phyloP scores from a whole-genome alignment of 2,797 vertebrate genomes.

The Podarcis siculus region DNA sequence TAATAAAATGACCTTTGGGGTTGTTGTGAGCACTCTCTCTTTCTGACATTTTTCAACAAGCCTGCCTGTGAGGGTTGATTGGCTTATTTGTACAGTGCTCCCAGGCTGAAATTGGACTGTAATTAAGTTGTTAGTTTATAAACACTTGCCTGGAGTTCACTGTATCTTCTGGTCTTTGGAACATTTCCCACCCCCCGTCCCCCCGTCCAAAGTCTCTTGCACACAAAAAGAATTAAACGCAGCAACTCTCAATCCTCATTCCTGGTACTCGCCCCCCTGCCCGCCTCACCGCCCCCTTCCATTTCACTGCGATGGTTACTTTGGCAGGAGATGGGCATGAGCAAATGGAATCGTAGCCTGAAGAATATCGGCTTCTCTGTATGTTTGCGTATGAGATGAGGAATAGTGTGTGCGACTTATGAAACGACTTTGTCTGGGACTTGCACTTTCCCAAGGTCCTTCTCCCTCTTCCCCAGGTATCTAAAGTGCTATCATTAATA shows the following conservation, averaged over 20 bases:
- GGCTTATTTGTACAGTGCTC: slow-evolving; percentile 66
- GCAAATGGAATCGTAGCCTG: slow-evolving; percentile 73
- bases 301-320: slow-evolving; percentile 57
- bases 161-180: slow-evolving; percentile 62
- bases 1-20: slow-evolving; percentile 67
- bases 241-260: slow-evolving; percentile 41
- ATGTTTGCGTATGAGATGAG: neutral
- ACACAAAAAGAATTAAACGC: slow-evolving; percentile 32
- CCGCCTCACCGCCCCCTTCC: rapidly evolving
- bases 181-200: slow-evolving; percentile 9
- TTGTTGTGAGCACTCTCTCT: slow-evolving; percentile 28
- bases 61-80: slow-evolving; percentile 63
- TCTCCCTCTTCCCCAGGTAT: slow-evolving; percentile 33
- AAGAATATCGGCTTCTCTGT: slow-evolving; percentile 58
- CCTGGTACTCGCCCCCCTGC: slow-evolving; percentile 9
- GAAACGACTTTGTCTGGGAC: slow-evolving; percentile 38
- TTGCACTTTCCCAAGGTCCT: slow-evolving; percentile 61
- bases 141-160: slow-evolving; percentile 44
- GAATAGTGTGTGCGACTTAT: slow-evolving; percentile 68
- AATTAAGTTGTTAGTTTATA: slow-evolving; percentile 67
- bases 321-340: slow-evolving; percentile 77
- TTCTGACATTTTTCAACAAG: slow-evolving; percentile 63
- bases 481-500: neutral
- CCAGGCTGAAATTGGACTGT: slow-evolving; percentile 63
- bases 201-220: neutral